Base-by-base conservation (phyloP, 2,113 vertebrate species). In the Pseudorhombus dupliciocellatus region DNA sequence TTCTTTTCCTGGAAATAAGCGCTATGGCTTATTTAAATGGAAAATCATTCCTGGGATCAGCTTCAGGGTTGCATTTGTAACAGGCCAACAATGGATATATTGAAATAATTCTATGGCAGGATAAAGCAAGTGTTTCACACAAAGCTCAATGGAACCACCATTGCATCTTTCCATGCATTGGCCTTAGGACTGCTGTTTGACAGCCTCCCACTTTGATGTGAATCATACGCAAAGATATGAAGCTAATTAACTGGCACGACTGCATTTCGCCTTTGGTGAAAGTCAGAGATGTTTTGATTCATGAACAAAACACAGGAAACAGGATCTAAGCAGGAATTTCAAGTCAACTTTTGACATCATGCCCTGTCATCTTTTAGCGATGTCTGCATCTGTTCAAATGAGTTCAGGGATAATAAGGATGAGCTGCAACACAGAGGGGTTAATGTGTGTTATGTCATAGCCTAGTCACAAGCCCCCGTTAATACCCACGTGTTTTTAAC, bases 31-130 rank as follows among this genome's bases (percentile, higher is more conserved):
- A 78, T 71, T 71, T 57, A 67, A 30, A 55, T 73, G 77, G 75
- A 79, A 90, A 79, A 60, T 78, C 66, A 79, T 84, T 72, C 75
- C 84, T 75, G 68, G 79, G 75, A 42, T 40, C 25, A 57, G 30
- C 55, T 34, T 44, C 14, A 34, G 44, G 21, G 78, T 66, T 73
- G 77, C 24, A 69, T 22, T 20, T 61, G 63, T 34, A 75, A 80
- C 51, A 80, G 54, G 66, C 22, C n/a, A 70, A 79, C 66, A 25
- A 71, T 67, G 79, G 70, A 70, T 63, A 74, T 70, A 56, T 31
- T 20, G 1, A 9, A 80, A 80, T 84, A 40, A 61, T 30, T 65
- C 28, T 77, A 73, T 79, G 80, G 69, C 50, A 64, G 65, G 53
- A 59, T 52, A 75, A 50, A 75, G 84, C 59, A 66, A 66, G 18